Evolutionary conservation across 2,113 vertebrate species (phyloP).

Genomic region (Oriolus oriolus): DNA sequence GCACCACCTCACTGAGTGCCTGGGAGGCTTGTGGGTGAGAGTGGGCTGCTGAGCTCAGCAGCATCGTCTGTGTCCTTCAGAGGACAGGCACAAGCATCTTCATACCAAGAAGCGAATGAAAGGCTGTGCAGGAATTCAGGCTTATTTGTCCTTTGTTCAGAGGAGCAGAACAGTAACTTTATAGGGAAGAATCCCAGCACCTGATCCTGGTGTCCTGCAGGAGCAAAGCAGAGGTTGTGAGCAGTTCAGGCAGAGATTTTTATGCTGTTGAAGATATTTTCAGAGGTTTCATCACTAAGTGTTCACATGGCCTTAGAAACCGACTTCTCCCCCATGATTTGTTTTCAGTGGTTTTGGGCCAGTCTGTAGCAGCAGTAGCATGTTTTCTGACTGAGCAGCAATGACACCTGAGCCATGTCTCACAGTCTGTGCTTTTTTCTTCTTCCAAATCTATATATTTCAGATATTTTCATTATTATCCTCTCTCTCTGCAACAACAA

Average conservation of each 20-base stretch:
- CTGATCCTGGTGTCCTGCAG: neutral
- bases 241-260: neutral
- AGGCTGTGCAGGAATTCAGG: neutral
- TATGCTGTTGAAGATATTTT: neutral
- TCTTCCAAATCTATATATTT: neutral
- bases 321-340: neutral
- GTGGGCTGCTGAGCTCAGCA: neutral
- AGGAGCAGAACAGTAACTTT: neutral
- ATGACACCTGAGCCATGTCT: neutral
- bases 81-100: neutral
- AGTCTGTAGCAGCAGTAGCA: neutral
- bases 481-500: neutral
- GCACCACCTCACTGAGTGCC: neutral
- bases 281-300: neutral
- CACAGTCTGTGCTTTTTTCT: neutral
- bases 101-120: neutral
- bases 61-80: accelerated
- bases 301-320: neutral
- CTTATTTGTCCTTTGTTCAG: neutral
- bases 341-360: neutral
- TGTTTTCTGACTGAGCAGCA: neutral
- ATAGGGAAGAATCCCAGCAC: neutral
- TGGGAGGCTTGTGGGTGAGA: neutral
- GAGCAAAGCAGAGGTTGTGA: neutral
- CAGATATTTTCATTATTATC: neutral